A percentile compares a stretch with the other conserved stretches of the same genome.
phyloP scores from a whole-genome alignment of 2,888 invertebrate species.

The Lasioglossum zephyrum region DNA sequence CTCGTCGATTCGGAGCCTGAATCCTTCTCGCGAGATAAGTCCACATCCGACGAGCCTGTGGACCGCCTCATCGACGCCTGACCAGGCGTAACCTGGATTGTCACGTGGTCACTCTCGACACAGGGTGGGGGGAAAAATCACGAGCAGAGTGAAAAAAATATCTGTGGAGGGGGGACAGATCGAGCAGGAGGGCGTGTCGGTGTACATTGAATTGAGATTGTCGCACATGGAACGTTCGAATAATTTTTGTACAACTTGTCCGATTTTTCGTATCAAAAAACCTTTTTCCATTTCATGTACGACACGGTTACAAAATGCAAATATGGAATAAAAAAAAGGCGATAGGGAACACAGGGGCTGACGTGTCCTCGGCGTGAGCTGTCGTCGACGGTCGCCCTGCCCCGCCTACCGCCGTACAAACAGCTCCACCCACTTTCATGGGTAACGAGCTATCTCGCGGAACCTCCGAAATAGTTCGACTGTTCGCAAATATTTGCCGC shows the following conservation, averaged over 20 bases:
- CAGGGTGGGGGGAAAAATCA: neutral
- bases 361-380: neutral
- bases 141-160: constrained; percentile 9
- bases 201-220: neutral
- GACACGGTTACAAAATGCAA: neutral
- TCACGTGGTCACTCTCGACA: neutral
- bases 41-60: neutral
- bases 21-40: neutral
- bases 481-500: constrained; percentile 10
- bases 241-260: neutral
- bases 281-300: neutral
- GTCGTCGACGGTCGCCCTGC: neutral
- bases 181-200: constrained; percentile 29
- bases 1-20: neutral
- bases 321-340: neutral
- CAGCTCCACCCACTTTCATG: neutral
- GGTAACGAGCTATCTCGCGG: constrained; percentile 20
- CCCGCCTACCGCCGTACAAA: neutral
- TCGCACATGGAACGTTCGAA: neutral
- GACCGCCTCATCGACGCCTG: constrained; percentile 11
- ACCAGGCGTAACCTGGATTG: constrained; percentile 8
- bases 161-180: neutral
- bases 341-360: neutral
- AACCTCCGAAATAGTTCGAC: constrained; percentile 18
- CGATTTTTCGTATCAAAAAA: neutral